Evolutionary conservation across 1,140 invertebrate genomes (phyloP), one percentile per base, ranked within the genome.

Genomic region (Trichonephila clavata): DNA sequence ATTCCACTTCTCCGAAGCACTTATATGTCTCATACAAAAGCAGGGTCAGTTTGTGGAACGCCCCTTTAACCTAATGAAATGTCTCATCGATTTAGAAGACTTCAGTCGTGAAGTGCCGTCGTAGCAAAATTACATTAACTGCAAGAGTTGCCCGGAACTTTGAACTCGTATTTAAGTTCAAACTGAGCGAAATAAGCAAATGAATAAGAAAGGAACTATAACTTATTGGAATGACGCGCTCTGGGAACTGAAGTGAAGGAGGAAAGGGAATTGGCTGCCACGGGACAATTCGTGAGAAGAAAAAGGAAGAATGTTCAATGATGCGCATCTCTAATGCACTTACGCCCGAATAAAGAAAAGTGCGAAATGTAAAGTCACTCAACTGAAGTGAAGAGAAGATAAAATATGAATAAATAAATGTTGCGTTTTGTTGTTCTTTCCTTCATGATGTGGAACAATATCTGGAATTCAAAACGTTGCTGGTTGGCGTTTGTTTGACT

Each of bases 101-200:
- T 59, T 65, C 27, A 65, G n/a, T 32, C 39, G 59, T 27, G 90
- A 65, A 84, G 39, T 84, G 90, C 68, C 24, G 21, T 68, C 27
- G 50, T 61, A 32, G 81, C 91, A 77, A 92, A 92, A 92, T 92
- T 86, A 60, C 83, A 92, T 92, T 92, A 92, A 86, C 61, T 86
- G 84, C 81, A 39, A 86, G 91, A 92, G 61, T 92, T 92, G 63
- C 24, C 83, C 81, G 21, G 91, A 92, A 92, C 91, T 92, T 92
- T 86, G 91, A 92, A 86, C 83, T 92, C 81, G 81, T 77, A 92
- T 92, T 92, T 86, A 92, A 92, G 91, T 86, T 92, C 91, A 92
- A 92, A 86, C 91, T 86, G 81, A 92, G 91, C 81, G 91, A 86
- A 86, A 92, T 92, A 92, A 92, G 91, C 83, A 92, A 92, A 92